Percentiles rank a stretch among this genome's conserved stretches.
Evolutionary conservation across 2,797 vertebrate genomes (phyloP).

Genomic region (Pipistrellus nathusii): DNA sequence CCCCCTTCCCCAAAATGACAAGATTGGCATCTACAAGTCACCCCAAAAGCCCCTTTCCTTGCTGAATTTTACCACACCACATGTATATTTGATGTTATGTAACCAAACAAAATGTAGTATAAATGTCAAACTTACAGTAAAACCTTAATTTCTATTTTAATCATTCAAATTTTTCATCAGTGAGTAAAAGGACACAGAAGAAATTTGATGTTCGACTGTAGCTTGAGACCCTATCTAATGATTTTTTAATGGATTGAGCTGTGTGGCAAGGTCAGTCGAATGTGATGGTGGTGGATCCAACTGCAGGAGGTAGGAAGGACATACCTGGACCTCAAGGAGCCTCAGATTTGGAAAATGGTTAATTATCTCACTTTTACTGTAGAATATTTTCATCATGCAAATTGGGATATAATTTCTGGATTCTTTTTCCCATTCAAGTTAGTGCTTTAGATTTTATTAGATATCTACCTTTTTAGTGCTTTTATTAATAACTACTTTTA

Average conservation of each 20-base stretch:
- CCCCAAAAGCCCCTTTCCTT: not conserved
- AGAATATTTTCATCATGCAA: not conserved
- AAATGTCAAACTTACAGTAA: not conserved
- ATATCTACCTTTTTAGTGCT: not conserved
- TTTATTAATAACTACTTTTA: not conserved
- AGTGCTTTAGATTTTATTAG: not conserved
- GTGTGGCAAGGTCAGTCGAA: not conserved
- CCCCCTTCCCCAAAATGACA: not conserved
- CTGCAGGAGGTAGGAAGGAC: not conserved
- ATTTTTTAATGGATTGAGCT: constrained; percentile 22
- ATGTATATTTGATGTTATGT: not conserved
- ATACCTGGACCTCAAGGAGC: not conserved
- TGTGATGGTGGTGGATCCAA: not conserved
- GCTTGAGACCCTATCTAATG: not conserved
- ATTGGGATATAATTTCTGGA: not conserved
- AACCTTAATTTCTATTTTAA: constrained; percentile 3
- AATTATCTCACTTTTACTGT: not conserved
- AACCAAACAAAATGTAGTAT: not conserved
- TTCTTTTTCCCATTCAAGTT: not conserved
- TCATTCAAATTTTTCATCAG: not conserved
- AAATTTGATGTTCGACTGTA: not conserved
- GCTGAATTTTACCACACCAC: not conserved
- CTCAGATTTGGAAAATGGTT: not conserved
- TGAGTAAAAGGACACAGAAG: constrained; percentile 47
- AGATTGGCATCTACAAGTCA: not conserved